phyloP scores from a whole-genome alignment of 2,888 invertebrate genomes.

The Sarcophaga carnaria region DNA sequence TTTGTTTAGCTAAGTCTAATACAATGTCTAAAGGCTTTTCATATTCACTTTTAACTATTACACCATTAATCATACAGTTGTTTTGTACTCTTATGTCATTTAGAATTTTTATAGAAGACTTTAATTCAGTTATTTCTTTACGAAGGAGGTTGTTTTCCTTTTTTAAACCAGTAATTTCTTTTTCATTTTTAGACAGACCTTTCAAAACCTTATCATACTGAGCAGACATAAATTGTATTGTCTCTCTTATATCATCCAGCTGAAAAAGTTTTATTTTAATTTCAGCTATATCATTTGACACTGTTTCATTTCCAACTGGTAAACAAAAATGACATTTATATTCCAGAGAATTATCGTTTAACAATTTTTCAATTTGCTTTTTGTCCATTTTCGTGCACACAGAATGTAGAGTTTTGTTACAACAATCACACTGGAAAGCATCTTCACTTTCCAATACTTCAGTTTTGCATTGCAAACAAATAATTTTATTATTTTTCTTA shows the following conservation, averaged over 20 bases:
- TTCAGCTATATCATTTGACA: constrained; percentile 4
- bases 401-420: constrained; percentile 7
- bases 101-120: constrained; percentile 8
- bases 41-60: neutral
- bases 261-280: constrained; percentile 4
- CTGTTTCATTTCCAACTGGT: neutral
- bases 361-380: constrained; percentile 1
- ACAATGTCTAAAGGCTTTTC: constrained; percentile 1
- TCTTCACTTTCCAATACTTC: too few species aligned
- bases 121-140: constrained; percentile 1
- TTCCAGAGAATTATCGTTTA: constrained; percentile 7
- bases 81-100: too few species aligned
- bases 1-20: too few species aligned
- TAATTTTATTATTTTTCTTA: too few species aligned
- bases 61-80: constrained; percentile 24
- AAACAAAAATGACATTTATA: constrained; percentile 25
- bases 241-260: constrained; percentile 19
- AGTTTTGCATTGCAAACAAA: too few species aligned
- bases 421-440: constrained; percentile 12
- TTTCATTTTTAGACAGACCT: constrained; percentile 8
- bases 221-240: constrained; percentile 25
- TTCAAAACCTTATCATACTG: constrained; percentile 33
- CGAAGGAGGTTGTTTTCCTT: constrained; percentile 15
- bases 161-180: neutral
- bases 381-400: neutral